A percentile compares a stretch with the other conserved stretches of the same genome.
These are phyloP conservation scores for Trypoxylon attenuatum DNA, from an alignment of 2,888 invertebrate genomes.

Conservation along the genomic window DNA sequence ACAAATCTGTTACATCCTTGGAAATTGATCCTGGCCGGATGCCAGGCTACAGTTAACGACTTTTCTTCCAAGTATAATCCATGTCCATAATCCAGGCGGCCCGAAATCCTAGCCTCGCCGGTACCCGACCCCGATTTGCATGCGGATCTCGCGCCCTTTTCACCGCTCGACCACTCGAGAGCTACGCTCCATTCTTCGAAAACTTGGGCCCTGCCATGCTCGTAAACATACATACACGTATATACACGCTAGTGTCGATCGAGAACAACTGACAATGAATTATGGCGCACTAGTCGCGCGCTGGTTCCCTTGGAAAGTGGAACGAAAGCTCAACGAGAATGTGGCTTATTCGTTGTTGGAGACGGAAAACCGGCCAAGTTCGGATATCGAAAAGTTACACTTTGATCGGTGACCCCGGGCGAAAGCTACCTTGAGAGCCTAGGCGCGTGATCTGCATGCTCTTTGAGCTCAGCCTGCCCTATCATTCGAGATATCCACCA, in stretches of 20 bases:
- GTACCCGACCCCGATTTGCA: not conserved
- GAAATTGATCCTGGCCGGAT: conserved; percentile 66
- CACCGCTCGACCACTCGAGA: not conserved
- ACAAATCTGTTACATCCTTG: conserved; percentile 71
- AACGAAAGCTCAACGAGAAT: conserved; percentile 3
- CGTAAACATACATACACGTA: conserved; percentile 28
- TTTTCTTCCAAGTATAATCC: conserved; percentile 68
- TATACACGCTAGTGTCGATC: no score
- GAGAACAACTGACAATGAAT: conserved; percentile 24
- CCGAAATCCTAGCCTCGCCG: no score
- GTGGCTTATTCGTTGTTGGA: not conserved
- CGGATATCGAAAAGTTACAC: conserved; percentile 26
- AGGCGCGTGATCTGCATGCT: conserved; percentile 20
- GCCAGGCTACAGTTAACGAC: conserved; percentile 67
- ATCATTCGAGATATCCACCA: conserved; percentile 5
- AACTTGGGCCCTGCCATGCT: not conserved
- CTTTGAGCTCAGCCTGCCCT: conserved; percentile 11
- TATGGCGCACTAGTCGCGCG: not conserved
- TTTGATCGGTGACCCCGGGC: conserved; percentile 29
- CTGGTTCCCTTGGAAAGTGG: conserved; percentile 12
- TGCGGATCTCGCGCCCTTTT: not conserved
- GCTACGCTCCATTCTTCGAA: not conserved
- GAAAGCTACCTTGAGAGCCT: conserved; percentile 2
- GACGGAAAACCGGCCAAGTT: conserved; percentile 24
- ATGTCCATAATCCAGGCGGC: conserved; percentile 41